These are phyloP conservation scores for Acanthurus leucopareius DNA, from an alignment of 2,797 vertebrate genomes.

Conservation along the genomic window DNA sequence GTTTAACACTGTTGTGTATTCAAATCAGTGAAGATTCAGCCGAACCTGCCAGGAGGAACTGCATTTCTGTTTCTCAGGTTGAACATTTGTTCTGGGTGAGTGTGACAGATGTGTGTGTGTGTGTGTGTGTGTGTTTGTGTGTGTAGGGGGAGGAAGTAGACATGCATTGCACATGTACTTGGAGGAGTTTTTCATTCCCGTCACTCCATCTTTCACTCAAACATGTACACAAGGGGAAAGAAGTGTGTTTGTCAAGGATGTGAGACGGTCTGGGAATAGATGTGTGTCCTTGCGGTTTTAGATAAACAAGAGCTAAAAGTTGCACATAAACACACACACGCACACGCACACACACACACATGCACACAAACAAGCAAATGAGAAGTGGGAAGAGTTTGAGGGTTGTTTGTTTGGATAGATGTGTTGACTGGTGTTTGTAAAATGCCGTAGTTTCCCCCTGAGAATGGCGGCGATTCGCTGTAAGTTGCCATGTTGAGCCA, in stretches of 20 bases:
- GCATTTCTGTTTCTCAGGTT: constrained; percentile 27
- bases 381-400: background rate
- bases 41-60: constrained; percentile 21
- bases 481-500: background rate
- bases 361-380: background rate
- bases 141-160: background rate
- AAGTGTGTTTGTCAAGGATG: constrained; percentile 19
- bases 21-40: constrained; percentile 16
- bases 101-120: constrained; percentile 33
- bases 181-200: constrained; percentile 23
- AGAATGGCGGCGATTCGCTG: background rate
- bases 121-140: constrained; percentile 20
- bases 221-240: background rate
- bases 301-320: constrained; percentile 6
- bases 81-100: constrained; percentile 11
- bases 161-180: constrained; percentile 14
- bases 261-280: constrained; percentile 28
- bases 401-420: constrained; percentile 18
- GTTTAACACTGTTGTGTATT: constrained; percentile 1
- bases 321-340: constrained; percentile 13
- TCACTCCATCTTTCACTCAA: constrained; percentile 22
- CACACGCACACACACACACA: no score
- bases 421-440: background rate
- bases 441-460: background rate
- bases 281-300: constrained; percentile 11